Evolutionary conservation across 2,888 invertebrate genomes (phyloP), one percentile per base, ranked within the genome.

Genomic region (Archips crataeganus): DNA sequence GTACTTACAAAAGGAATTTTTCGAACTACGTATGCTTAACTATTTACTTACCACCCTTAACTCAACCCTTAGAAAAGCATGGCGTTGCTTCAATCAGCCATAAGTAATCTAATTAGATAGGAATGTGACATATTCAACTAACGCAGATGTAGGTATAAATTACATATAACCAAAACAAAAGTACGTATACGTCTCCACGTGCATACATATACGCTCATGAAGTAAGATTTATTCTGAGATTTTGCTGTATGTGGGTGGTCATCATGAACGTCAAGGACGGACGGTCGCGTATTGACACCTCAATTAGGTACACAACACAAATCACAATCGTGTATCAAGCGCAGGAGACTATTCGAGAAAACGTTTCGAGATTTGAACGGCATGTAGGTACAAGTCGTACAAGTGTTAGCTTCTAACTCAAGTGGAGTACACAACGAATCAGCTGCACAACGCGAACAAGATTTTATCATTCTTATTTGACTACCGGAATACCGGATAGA

Each of bases 211-310:
- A 23, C 59, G 34, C 10, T 59, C 11, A 2, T 34, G 1, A 15
- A 23, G 34, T 23, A 59, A 34, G 11, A 13, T 10, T 34, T 59
- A 11, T 59, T 59, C 10, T 34, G 11, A 59, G 59, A 34, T 11
- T 34, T 10, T 13, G 11, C 9, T 3, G 32, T 34, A 13, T 34
- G 34, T 59, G 32, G 59, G 32, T 34, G 34, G 59, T 59, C 59
- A 34, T 34, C 11, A 1, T 34, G 61, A 11, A 34, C 36, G 42
- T 10, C 51, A 49, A 51, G 65, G 65, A 65, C 36, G 65, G 65
- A 65, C 36, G 49, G 49, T 5, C 65, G 34, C 61, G 3, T 36
- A 51, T 49, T 51, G 49, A 51, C 65, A 65, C 10, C 49, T 65
- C 36, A 49, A 64, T 65, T 65, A 36, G 13, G 51, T 13, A 36